phyloP scores from a whole-genome alignment of 2,113 vertebrate species.

The Ameiurus melas region DNA sequence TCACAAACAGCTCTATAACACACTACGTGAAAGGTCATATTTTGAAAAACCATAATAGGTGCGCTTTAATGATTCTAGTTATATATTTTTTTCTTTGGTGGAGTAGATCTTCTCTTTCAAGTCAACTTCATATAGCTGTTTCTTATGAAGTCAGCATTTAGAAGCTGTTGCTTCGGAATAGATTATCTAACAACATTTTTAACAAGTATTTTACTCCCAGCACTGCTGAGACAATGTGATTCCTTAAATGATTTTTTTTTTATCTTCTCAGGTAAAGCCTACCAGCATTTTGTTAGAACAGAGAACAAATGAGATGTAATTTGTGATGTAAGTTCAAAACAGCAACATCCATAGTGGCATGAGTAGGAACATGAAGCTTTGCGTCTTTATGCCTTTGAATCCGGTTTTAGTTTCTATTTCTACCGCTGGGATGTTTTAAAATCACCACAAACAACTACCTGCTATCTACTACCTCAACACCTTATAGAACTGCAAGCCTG shows the following conservation, averaged over 20 bases:
- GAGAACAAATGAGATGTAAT: not conserved
- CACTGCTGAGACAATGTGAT: not conserved
- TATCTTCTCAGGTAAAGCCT: not conserved
- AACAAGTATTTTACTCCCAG: not conserved
- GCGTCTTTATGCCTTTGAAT: not conserved
- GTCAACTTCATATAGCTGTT: not conserved
- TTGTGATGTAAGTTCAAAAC: not conserved
- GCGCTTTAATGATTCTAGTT: not conserved
- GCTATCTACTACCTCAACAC: not conserved
- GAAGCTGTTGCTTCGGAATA: not conserved
- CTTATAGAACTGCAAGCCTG: not conserved
- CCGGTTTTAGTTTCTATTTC: not conserved
- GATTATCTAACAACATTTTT: not conserved
- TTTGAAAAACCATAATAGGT: no score
- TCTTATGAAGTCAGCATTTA: not conserved
- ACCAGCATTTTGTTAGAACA: not conserved
- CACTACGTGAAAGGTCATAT: no score
- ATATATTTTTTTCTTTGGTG: not conserved
- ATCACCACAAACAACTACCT: not conserved
- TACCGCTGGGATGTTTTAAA: not conserved
- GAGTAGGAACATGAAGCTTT: not conserved
- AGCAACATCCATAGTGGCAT: not conserved
- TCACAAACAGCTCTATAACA: no score
- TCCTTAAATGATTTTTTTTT: not conserved
- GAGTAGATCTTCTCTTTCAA: not conserved